These are phyloP conservation scores for Chrysaora quinquecirrha DNA, from an alignment of 30 jellyfish, hydroid and myxozoan genomes.

Conservation along the genomic window DNA sequence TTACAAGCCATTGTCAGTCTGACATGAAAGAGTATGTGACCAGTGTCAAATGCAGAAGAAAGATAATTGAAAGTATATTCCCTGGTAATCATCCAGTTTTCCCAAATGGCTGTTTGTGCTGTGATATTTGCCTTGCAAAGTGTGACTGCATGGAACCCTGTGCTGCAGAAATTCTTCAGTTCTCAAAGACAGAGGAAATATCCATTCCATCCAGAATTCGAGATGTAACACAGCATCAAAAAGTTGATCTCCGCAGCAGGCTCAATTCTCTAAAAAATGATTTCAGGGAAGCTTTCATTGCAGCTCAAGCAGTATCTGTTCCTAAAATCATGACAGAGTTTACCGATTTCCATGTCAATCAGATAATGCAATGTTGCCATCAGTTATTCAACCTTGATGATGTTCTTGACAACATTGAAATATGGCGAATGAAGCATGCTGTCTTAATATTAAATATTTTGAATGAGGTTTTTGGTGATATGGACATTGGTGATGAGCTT, in stretches of 20 bases:
- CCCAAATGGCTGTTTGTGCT: not conserved
- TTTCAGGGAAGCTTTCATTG: not conserved
- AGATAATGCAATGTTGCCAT: slow-evolving; percentile 9
- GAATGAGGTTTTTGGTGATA: slow-evolving; percentile 37
- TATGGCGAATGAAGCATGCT: slow-evolving; percentile 47
- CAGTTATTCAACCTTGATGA: slow-evolving; percentile 33
- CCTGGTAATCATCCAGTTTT: not conserved
- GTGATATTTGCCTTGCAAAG: not conserved
- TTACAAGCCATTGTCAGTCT: slow-evolving; percentile 27
- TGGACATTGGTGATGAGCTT: slow-evolving; percentile 9
- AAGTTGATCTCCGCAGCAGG: slow-evolving; percentile 13
- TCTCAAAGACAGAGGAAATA: slow-evolving; percentile 4
- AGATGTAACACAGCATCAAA: slow-evolving; percentile 25
- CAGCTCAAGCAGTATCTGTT: not conserved
- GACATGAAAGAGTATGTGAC: slow-evolving; percentile 16
- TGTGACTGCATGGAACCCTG: not conserved
- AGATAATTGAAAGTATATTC: not conserved
- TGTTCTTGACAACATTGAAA: slow-evolving; percentile 5
- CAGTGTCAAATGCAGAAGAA: slow-evolving; percentile 14
- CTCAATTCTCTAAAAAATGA: slow-evolving; percentile 9
- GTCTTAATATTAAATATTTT: slow-evolving; percentile 5
- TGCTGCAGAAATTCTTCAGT: slow-evolving; percentile 12
- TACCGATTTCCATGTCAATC: slow-evolving; percentile 31
- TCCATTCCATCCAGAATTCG: slow-evolving; percentile 20
- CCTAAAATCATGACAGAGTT: slow-evolving; percentile 31